Evolutionary conservation across 2,888 invertebrate genomes (phyloP), one percentile per base, ranked within the genome.

Genomic region (Diachrysia chrysitis): DNA sequence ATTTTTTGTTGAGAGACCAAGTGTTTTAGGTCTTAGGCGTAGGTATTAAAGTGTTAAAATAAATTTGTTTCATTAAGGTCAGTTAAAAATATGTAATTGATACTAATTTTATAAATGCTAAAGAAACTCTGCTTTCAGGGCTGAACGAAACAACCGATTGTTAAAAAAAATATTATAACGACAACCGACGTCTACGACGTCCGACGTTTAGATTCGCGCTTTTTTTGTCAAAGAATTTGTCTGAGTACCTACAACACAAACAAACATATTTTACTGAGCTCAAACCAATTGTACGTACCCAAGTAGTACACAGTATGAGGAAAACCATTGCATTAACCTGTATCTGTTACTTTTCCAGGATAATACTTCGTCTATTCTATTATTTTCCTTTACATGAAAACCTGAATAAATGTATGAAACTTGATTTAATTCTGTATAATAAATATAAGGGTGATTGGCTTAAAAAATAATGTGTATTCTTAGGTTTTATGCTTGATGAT

Each of bases 331-430:
- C 19, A 51, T 12, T 51, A 51, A 51, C 48, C 21, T 48, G 19
- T 19, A 21, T 51, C 17, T 48, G 10, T 19, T 48, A 46, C 10
- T 19, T 17, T 51, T 51, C 48, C 21, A 12, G 21, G 10, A 51
- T 51, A 19, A 51, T 19, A 21, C 21, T n/a, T 51, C 7, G 12
- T 17, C 19, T 51, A 19, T 51, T 51, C 21, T 19, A 51, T 51
- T 51, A 51, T 51, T 51, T 51, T 51, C 10, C n/a, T 42, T 51
- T 21, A 21, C 48, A 51, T 51, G 10, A 12, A 51, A 51, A 51
- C 21, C 48, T 51, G 21, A 19, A 51, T 19, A 51, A 21, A 21
- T 51, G 21, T 51, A 51, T 19, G 48, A 51, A 51, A 51, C 48
- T 12, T 51, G 48, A 51, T 51, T 51, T 19, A 21, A 51, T 51